Evolutionary conservation across 2,113 vertebrate genomes (phyloP).

Genomic region (Panthera tigris): DNA sequence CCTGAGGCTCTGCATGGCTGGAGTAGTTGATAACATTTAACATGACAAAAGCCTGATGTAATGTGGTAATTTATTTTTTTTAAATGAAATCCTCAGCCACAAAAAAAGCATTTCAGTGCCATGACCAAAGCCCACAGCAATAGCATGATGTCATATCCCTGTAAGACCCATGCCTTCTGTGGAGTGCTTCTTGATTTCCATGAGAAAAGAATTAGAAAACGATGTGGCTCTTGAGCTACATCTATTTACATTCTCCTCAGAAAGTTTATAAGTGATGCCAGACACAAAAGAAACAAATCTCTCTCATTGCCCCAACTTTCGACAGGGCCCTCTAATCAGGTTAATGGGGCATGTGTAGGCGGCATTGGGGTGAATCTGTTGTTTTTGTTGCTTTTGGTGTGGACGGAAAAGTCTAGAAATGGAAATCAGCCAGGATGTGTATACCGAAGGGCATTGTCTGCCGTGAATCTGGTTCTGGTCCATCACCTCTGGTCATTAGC

Average conservation of each 20-base stretch:
- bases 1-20: not conserved
- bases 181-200: not conserved
- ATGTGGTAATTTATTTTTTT: not conserved
- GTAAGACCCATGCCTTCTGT: not conserved
- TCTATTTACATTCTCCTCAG: conserved; percentile 67
- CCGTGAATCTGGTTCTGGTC: conserved; percentile 43
- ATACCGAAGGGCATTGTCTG: conserved; percentile 57
- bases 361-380: conserved; percentile 56
- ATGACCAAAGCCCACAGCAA: not conserved
- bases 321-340: conserved; percentile 50
- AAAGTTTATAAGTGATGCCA: conserved; percentile 37
- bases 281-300: conserved; percentile 63
- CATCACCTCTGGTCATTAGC: conserved; percentile 67
- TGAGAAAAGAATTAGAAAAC: not conserved
- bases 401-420: conserved; percentile 57
- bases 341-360: conserved; percentile 67
- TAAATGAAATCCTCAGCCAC: not conserved
- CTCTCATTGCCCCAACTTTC: conserved; percentile 20
- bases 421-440: conserved; percentile 59
- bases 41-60: not conserved
- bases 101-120: not conserved
- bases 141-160: not conserved
- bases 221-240: not conserved
- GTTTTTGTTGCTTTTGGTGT: conserved; percentile 49
- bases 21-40: not conserved